Percentiles rank a stretch among this genome's conserved stretches.
Conservation (phyloP, 1,140 invertebrate species). For the Pseudomyrmex concolor region DNA sequence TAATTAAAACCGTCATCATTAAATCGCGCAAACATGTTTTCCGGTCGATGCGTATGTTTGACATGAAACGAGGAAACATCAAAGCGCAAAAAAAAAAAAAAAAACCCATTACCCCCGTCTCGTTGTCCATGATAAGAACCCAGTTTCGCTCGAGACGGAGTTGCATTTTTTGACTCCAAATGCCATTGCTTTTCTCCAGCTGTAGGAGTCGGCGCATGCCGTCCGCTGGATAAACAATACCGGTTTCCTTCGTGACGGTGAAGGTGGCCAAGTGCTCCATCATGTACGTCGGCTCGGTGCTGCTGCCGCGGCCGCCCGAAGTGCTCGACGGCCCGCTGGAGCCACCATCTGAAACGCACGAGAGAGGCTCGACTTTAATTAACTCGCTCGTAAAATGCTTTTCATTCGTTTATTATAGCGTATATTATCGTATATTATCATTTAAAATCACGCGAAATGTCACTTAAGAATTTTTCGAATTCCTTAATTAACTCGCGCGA, state of each 20-base stretch:
- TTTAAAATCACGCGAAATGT: no score
- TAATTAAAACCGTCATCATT: constrained; percentile 29
- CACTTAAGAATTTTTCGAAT: no score
- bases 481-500: no score
- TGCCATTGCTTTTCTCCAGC: constrained; percentile 98
- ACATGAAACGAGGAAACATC: neutral
- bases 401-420: neutral
- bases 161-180: constrained; percentile 99
- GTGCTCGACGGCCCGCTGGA: constrained; percentile 77
- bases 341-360: constrained; percentile 72
- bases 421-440: no score
- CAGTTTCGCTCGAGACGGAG: constrained; percentile 94
- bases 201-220: constrained; percentile 97
- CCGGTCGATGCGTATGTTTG: neutral
- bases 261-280: constrained; percentile 99
- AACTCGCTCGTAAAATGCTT: neutral
- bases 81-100: constrained; percentile 71
- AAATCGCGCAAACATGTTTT: neutral
- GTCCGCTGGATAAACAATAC: constrained; percentile 95
- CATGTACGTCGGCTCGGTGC: constrained; percentile 91
- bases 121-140: constrained; percentile 98
- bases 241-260: constrained; percentile 94
- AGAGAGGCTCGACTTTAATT: constrained; percentile 5
- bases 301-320: constrained; percentile 79
- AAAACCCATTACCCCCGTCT: constrained; percentile 92